A percentile compares a stretch with the other conserved stretches of the same genome.
Evolutionary conservation across 2,888 invertebrate species (phyloP).

Genomic region (Limnephilus rhombicus): DNA sequence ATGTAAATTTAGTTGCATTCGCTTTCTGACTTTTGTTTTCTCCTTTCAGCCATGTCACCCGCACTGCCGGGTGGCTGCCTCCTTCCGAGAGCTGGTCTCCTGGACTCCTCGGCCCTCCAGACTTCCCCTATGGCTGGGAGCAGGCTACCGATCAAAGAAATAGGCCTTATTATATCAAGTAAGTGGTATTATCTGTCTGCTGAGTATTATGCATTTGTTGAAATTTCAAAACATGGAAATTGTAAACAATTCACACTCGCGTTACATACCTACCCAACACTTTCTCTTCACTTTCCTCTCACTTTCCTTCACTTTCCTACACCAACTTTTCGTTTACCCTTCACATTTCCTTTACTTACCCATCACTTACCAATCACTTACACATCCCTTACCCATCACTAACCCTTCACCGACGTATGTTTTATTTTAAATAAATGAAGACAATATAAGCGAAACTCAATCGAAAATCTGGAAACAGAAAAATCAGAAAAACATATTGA

Average conservation of each 20-base stretch:
- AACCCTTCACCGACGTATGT: no score
- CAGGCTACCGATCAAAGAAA: conserved; percentile 89
- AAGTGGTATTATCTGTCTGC: conserved; percentile 69
- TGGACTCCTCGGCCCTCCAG: conserved; percentile 73
- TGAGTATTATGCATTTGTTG: background rate
- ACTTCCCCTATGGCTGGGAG: conserved; percentile 95
- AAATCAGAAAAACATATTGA: no score
- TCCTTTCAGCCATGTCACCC: conserved; percentile 87
- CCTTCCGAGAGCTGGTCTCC: conserved; percentile 90
- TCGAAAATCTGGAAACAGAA: no score
- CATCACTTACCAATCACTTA: no score
- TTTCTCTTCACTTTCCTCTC: no score
- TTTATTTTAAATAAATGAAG: no score
- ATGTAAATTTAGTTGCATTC: background rate
- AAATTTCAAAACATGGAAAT: background rate
- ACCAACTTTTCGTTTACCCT: no score
- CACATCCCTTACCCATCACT: no score
- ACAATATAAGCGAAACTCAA: no score
- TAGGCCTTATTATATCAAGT: conserved; percentile 90
- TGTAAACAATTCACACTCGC: background rate
- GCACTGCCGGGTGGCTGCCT: conserved; percentile 92
- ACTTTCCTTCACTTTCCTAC: no score
- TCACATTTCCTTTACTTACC: no score
- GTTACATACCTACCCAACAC: no score
- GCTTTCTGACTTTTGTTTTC: conserved; percentile 49